phyloP scores from a whole-genome alignment of 1,140 invertebrate genomes.

The Octopus sinensis region DNA sequence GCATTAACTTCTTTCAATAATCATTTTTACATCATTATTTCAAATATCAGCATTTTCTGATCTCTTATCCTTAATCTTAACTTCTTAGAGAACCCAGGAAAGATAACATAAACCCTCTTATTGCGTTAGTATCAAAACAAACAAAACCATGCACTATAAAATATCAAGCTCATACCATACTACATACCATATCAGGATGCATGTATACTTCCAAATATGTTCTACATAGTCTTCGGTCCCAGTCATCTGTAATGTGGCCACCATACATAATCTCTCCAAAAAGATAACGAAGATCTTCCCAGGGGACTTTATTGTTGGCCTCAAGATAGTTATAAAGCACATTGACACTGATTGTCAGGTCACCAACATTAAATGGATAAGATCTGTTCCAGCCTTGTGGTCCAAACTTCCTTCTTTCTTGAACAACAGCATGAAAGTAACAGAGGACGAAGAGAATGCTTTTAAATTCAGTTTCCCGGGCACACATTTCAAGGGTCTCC shows the following conservation, averaged over 20 bases:
- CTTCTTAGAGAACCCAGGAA: no score
- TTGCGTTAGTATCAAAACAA: no score
- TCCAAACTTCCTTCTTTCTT: conserved; percentile 87
- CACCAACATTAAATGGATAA: conserved; percentile 61
- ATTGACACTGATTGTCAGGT: conserved; percentile 86
- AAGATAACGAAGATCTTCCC: conserved; percentile 85
- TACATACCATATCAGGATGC: conserved; percentile 75
- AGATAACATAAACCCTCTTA: no score
- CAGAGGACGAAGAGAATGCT: conserved; percentile 86
- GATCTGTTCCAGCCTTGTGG: conserved; percentile 84
- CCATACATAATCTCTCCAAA: conserved; percentile 97
- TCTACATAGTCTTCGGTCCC: conserved; percentile 83
- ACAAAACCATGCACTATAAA: no score
- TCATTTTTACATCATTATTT: no score
- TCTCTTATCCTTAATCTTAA: no score
- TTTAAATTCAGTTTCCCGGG: conserved; percentile 90
- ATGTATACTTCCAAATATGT: conserved; percentile 87
- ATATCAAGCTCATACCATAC: not conserved
- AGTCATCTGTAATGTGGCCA: conserved; percentile 92
- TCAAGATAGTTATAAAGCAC: conserved; percentile 91
- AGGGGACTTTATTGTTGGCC: conserved; percentile 76
- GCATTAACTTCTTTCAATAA: no score
- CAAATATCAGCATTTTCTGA: no score
- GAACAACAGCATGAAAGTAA: conserved; percentile 92
- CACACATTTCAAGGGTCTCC: conserved; percentile 87